Base-by-base conservation (phyloP, 2,888 invertebrate genomes). In the Suillia variegata region DNA sequence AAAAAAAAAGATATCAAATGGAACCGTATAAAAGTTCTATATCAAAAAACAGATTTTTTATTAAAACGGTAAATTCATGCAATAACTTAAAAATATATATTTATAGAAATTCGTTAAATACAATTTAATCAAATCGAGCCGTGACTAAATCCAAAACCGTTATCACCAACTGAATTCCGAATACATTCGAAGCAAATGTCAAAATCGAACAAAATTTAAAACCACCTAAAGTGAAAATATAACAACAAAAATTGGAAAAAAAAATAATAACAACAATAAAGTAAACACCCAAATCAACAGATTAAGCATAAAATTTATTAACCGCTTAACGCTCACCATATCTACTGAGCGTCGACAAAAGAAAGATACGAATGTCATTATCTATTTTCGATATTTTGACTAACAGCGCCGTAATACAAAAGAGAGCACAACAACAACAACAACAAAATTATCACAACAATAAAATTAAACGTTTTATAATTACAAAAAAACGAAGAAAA, bases 401-500 rank as follows among this genome's bases (percentile, higher is more conserved):
- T n/a, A 38, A 15, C 21, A n/a, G 26, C 45, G 24, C 22, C 33
- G 20, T 47, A 38, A 22, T 20, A 48, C 54, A 54, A 34, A 50
- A 56, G 38, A 50, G 8, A 50, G 2, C 12, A 12, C 31, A 50
- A 10, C 21, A 8, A 26, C 21, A 59, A 22, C 33, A 62, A 48
- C 55, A 42, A 45, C 56, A 52, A 67, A 66, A 77, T 72, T 75
- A 78, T 73, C 74, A 72, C 70, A 70, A 70, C 70, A 78, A 78
- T 74, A 76, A 76, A 77, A 65, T 71, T 71, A 75, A 75, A 77
- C 74, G 77, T 66, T 75, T 77, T 71, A 77, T 76, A 78, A 78
- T 76, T 76, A 72, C 69, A 66, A 57, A 62, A 45, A 66, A 65
- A 67, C 54, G n/a, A n/a, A 62, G 54, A 66, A 62, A 62, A 56